Evolutionary conservation across 2,797 vertebrate genomes (phyloP).

Genomic region (Gouania willdenowi): DNA sequence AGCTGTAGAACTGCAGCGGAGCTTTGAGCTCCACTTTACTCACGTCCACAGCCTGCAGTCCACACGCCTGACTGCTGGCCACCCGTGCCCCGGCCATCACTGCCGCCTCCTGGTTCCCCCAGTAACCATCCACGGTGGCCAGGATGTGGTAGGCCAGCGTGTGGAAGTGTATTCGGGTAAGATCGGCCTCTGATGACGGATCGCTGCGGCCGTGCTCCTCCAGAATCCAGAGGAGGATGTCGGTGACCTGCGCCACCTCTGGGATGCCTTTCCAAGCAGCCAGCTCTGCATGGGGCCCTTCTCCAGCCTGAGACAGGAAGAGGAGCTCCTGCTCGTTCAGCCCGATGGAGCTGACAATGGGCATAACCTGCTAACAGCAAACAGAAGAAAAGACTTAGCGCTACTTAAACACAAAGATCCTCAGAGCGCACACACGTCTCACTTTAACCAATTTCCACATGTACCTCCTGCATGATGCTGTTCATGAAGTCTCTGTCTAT

Average conservation of each 20-base stretch:
- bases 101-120: conserved; percentile 89
- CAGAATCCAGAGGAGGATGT: conserved; percentile 94
- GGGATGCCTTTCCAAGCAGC: conserved; percentile 84
- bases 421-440: background rate
- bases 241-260: conserved; percentile 86
- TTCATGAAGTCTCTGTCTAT: conserved; percentile 91
- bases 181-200: conserved; percentile 71
- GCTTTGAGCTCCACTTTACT: conserved; percentile 82
- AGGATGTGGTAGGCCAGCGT: conserved; percentile 93
- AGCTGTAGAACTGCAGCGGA: conserved; percentile 83
- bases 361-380: conserved; percentile 94
- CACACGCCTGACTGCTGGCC: conserved; percentile 90
- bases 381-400: conserved; percentile 7
- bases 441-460: no score
- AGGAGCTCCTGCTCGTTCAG: conserved; percentile 98
- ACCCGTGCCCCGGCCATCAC: conserved; percentile 89
- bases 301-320: conserved; percentile 87
- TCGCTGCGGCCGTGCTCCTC: conserved; percentile 78
- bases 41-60: conserved; percentile 75
- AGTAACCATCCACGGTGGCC: conserved; percentile 88
- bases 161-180: conserved; percentile 95
- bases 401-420: conserved; percentile 15
- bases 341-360: conserved; percentile 89
- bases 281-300: conserved; percentile 84
- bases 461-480: conserved; percentile 92